Conservation (phyloP, 2,113 vertebrate genomes). For the Plestiodon gilberti region DNA sequence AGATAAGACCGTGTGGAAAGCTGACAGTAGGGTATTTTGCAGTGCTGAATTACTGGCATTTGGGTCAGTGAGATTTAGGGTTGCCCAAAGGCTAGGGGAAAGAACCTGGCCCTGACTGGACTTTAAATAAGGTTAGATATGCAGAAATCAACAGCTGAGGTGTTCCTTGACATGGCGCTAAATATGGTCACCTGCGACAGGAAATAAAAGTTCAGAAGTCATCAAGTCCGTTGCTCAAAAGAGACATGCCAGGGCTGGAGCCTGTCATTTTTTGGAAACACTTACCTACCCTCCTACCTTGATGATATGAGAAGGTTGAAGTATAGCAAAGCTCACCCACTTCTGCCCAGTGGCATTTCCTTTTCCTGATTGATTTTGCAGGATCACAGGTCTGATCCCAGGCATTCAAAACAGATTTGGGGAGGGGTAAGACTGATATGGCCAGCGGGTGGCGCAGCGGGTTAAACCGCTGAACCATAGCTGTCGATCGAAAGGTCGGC, state of each 20-base stretch:
- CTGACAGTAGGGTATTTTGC: background rate
- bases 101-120: too few species aligned
- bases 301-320: background rate
- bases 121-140: background rate
- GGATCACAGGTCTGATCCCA: background rate
- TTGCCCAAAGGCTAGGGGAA: background rate
- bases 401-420: background rate
- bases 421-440: too few species aligned
- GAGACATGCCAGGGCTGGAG: background rate
- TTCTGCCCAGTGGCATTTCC: background rate
- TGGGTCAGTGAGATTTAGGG: background rate
- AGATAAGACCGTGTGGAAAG: constrained; percentile 20
- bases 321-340: background rate
- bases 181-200: background rate
- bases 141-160: background rate
- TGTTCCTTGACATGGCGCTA: background rate
- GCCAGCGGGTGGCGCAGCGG: too few species aligned
- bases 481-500: too few species aligned
- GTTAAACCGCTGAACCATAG: too few species aligned
- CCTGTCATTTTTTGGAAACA: background rate
- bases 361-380: background rate
- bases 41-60: background rate
- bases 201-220: background rate
- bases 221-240: background rate
- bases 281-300: background rate